These are phyloP conservation scores for Phyllostomus hastatus DNA, from an alignment of 2,113 vertebrate genomes.

Conservation along the genomic window DNA sequence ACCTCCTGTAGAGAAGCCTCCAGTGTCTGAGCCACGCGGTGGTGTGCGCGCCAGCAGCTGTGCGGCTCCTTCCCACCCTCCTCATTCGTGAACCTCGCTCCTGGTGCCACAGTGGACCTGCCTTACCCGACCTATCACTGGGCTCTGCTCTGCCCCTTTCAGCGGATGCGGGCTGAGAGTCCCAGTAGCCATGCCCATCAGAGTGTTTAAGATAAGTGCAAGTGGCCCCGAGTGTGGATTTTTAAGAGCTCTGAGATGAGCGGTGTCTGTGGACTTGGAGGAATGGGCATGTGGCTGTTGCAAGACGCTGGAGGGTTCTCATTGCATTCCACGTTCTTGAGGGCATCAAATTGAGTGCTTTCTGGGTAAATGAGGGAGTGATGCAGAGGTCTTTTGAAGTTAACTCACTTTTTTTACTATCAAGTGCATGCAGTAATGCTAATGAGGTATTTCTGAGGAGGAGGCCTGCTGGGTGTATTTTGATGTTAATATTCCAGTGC, in stretches of 20 bases:
- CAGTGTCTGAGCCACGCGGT: accelerated
- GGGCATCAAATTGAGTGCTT: not conserved
- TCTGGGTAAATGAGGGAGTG: not conserved
- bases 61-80: not conserved
- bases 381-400: not conserved
- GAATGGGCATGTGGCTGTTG: not conserved
- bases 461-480: not conserved
- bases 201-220: not conserved
- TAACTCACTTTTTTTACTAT: not conserved
- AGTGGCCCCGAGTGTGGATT: not conserved
- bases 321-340: not conserved
- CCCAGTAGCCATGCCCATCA: not conserved
- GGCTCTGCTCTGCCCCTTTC: not conserved
- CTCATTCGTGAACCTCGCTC: not conserved
- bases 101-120: not conserved
- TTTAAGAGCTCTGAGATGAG: not conserved
- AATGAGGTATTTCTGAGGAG: conserved; percentile 16
- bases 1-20: not conserved
- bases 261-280: not conserved
- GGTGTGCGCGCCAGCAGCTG: accelerated
- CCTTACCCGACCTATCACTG: not conserved
- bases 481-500: not conserved
- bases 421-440: not conserved
- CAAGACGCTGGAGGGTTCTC: not conserved
- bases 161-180: not conserved